phyloP scores from a whole-genome alignment of 2,113 vertebrate genomes.

The Vulpes ferrilata region DNA sequence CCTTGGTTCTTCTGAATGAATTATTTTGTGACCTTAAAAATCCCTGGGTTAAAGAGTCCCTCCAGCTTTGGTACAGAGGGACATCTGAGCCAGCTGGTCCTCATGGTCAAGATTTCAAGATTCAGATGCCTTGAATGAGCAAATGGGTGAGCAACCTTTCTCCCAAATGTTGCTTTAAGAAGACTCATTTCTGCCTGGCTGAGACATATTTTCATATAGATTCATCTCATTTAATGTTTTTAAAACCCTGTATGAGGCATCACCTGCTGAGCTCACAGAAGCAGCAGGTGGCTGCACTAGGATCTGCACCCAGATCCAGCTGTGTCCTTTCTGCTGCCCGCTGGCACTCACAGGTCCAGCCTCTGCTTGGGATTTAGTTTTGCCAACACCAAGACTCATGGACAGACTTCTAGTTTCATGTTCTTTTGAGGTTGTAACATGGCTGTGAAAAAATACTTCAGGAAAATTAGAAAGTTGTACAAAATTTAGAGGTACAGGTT shows the following conservation, averaged over 20 bases:
- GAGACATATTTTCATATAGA: neutral
- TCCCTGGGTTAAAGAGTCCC: neutral
- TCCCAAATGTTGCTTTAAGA: neutral
- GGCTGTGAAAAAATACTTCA: constrained; percentile 35
- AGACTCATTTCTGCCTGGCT: neutral
- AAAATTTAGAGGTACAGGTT: neutral
- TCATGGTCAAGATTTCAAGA: neutral
- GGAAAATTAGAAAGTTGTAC: constrained; percentile 9
- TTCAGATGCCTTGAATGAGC: neutral
- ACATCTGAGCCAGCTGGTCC: neutral
- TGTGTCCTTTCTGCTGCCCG: neutral
- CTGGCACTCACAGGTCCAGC: neutral
- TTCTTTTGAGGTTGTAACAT: neutral
- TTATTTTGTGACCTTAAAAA: neutral
- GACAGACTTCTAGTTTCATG: neutral
- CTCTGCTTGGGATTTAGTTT: neutral
- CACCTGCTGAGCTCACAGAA: neutral
- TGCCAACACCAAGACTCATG: neutral
- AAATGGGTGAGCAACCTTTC: neutral
- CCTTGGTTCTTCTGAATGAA: neutral
- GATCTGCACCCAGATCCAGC: neutral
- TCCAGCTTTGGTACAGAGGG: neutral
- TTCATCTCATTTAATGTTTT: neutral
- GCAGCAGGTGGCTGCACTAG: neutral
- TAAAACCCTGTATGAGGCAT: neutral